These are phyloP conservation scores for Haliclona indistincta DNA, from an alignment of 37 sponge, comb jelly and placozoan species.

Conservation along the genomic window DNA sequence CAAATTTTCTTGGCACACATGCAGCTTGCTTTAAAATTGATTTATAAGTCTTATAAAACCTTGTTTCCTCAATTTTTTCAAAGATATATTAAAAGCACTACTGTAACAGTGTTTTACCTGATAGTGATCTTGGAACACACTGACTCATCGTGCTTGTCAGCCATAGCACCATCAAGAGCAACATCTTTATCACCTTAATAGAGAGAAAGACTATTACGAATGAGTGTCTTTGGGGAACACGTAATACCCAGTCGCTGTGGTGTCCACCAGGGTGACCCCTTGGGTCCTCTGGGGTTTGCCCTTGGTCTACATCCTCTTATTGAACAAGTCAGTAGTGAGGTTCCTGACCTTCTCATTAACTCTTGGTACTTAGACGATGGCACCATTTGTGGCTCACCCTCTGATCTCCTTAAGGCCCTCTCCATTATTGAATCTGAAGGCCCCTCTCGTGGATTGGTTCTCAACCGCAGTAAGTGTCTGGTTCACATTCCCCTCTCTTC, in stretches of 20 bases:
- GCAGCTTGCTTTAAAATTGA: too few relatives aligned
- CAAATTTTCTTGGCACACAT: too few relatives aligned
- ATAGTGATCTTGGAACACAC: too few relatives aligned
- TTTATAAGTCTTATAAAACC: too few relatives aligned
- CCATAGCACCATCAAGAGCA: too few relatives aligned
- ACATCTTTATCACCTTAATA: too few relatives aligned
- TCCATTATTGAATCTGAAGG: conserved; percentile 9
- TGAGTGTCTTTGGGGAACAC: background rate
- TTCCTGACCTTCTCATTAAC: conserved; percentile 11
- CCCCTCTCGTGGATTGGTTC: background rate
- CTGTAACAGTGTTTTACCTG: too few relatives aligned
- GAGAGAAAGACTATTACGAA: too few relatives aligned
- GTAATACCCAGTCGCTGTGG: conserved; percentile 11
- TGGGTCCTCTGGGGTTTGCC: background rate
- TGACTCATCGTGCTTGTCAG: too few relatives aligned
- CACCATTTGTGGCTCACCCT: conserved; percentile 13
- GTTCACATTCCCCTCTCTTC: background rate
- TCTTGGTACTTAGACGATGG: conserved; percentile 26
- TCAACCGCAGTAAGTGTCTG: conserved; percentile 1
- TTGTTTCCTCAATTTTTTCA: too few relatives aligned
- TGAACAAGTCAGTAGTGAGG: conserved; percentile 11
- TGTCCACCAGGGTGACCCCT: conserved; percentile 14
- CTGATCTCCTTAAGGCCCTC: background rate
- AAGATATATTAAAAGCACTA: too few relatives aligned
- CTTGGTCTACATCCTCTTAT: conserved; percentile 6